phyloP scores from a whole-genome alignment of 2,888 invertebrate genomes.

The Dynastes grantii region DNA sequence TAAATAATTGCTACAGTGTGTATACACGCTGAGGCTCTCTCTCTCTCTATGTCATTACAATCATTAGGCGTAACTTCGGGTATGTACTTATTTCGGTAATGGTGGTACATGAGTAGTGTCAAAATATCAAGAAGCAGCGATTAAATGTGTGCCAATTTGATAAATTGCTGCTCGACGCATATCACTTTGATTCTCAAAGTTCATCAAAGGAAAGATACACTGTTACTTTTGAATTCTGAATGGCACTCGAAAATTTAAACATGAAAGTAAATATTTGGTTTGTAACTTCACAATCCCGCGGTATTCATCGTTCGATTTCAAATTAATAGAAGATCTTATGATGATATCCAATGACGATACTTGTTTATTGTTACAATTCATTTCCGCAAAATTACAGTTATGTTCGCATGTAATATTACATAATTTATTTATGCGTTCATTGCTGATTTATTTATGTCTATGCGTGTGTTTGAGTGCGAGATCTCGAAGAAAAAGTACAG shows the following conservation, averaged over 20 bases:
- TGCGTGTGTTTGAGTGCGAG: constrained; percentile 7
- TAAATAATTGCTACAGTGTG: no score
- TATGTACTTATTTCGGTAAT: no score
- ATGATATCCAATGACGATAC: background rate
- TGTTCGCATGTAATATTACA: background rate
- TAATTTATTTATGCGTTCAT: background rate
- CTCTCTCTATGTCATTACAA: no score
- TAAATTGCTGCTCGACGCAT: no score
- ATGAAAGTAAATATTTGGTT: constrained; percentile 3
- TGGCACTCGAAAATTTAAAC: background rate
- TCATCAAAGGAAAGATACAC: no score
- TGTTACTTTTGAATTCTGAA: background rate
- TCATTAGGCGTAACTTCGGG: no score
- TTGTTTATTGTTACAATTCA: constrained; percentile 10
- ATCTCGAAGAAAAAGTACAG: background rate
- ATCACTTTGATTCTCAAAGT: background rate
- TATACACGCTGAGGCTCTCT: no score
- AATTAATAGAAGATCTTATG: constrained; percentile 2
- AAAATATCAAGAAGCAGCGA: no score
- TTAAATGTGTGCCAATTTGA: background rate
- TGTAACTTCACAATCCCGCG: background rate
- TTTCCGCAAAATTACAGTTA: constrained; percentile 27
- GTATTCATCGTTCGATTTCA: constrained; percentile 5
- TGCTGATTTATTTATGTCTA: background rate
- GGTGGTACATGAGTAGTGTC: no score